phyloP scores from a whole-genome alignment of 2,797 vertebrate genomes.

The Pseudochirops cupreus region DNA sequence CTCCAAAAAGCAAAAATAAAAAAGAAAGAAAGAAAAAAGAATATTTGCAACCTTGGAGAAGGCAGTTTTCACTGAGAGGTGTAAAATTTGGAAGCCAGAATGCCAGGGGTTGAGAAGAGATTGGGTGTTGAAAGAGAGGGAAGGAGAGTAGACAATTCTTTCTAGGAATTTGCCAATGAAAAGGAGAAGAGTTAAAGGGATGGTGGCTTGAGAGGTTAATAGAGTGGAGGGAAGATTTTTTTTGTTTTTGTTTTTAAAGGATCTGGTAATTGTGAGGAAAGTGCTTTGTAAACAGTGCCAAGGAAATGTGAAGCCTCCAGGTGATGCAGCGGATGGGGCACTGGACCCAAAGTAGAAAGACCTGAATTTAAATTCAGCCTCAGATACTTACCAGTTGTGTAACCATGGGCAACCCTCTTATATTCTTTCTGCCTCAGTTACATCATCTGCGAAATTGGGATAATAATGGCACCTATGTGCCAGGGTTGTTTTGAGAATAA shows the following conservation, averaged over 20 bases:
- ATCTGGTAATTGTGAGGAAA: not conserved
- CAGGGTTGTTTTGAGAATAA: not conserved
- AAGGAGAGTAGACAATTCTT: not conserved
- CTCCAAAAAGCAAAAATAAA: too few species aligned
- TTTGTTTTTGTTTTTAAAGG: not conserved
- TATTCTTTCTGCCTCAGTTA: not conserved
- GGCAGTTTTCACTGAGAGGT: not conserved
- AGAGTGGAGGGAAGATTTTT: not conserved
- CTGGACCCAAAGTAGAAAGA: not conserved
- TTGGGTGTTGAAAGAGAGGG: not conserved
- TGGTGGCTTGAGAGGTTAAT: not conserved
- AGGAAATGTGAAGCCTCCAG: not conserved
- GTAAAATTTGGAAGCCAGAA: not conserved
- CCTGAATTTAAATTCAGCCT: not conserved
- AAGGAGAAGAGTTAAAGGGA: not conserved
- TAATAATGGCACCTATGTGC: not conserved
- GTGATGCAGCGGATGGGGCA: not conserved
- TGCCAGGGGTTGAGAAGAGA: not conserved
- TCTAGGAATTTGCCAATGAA: not conserved
- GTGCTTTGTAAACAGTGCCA: not conserved
- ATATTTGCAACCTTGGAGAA: not conserved
- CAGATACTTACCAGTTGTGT: not conserved
- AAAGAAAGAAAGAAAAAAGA: too few species aligned
- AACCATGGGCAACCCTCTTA: not conserved
- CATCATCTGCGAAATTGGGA: not conserved